These are phyloP conservation scores for Gonioctena quinquepunctata DNA, from an alignment of 1,140 invertebrate species.

Conservation along the genomic window DNA sequence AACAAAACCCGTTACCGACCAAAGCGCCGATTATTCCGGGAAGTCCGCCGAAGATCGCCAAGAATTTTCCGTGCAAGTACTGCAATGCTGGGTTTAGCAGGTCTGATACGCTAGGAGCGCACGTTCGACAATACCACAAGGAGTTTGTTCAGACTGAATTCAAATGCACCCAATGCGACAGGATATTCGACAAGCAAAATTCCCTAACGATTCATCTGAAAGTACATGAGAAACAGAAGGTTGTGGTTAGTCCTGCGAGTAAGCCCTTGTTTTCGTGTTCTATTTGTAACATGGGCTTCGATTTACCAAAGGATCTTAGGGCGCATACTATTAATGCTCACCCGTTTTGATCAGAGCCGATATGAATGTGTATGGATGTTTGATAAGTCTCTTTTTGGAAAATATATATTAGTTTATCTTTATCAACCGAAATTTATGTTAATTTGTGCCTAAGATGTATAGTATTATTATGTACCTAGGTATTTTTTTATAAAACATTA, in stretches of 20 bases:
- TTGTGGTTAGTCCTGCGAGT: neutral
- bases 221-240: constrained; percentile 45
- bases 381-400: too few species aligned
- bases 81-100: constrained; percentile 42
- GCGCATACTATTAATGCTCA: constrained; percentile 47
- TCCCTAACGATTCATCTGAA: constrained; percentile 48
- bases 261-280: constrained; percentile 43
- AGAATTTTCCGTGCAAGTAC: constrained; percentile 38
- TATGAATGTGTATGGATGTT: too few species aligned
- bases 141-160: constrained; percentile 33
- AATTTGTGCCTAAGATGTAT: neutral
- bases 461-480: neutral
- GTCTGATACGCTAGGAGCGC: constrained; percentile 38
- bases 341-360: constrained; percentile 42
- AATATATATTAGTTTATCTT: too few species aligned
- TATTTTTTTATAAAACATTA: constrained; percentile 4
- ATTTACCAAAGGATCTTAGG: constrained; percentile 47
- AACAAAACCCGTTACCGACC: neutral
- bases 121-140: constrained; percentile 39
- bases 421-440: too few species aligned
- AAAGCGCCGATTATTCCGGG: neutral
- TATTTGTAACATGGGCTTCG: constrained; percentile 47
- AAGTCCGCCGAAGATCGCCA: neutral
- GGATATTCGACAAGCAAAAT: constrained; percentile 48
- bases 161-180: constrained; percentile 41